A percentile compares a stretch with the other conserved stretches of the same genome.
Evolutionary conservation across 2,888 invertebrate species (phyloP).

Genomic region (Ectobius pallidus): DNA sequence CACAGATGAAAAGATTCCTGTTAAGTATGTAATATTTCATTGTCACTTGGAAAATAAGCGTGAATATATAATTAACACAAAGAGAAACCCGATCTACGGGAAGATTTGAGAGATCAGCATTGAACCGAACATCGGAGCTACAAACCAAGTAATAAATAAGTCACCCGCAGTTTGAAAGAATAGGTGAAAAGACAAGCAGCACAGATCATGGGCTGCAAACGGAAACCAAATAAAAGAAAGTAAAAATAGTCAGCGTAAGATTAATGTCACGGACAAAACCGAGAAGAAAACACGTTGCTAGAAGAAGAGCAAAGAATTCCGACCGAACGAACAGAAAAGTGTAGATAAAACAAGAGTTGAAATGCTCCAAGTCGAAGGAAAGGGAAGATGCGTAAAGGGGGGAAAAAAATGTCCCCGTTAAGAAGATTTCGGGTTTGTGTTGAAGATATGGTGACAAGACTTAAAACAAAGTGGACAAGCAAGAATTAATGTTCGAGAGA

Average conservation of each 20-base stretch:
- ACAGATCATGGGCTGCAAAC: constrained; percentile 21
- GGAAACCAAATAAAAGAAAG: constrained; percentile 3
- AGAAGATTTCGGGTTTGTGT: constrained; percentile 40
- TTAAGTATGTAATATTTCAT: too few relatives aligned
- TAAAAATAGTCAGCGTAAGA: constrained; percentile 22
- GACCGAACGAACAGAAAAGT: constrained; percentile 13
- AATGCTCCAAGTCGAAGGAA: constrained; percentile 8
- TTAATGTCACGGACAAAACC: constrained; percentile 23
- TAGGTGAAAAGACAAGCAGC: constrained; percentile 31
- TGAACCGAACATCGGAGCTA: constrained; percentile 14
- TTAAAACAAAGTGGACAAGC: constrained; percentile 42
- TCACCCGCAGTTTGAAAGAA: constrained; percentile 27
- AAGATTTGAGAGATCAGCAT: constrained; percentile 31
- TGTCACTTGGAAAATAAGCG: too few relatives aligned
- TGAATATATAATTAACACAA: constrained; percentile 23
- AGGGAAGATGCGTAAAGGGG: not conserved
- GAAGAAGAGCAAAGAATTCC: constrained; percentile 19
- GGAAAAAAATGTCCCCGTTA: constrained; percentile 39
- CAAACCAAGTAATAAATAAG: constrained; percentile 33
- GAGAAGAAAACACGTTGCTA: not conserved
- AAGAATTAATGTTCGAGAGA: constrained; percentile 39
- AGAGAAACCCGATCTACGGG: not conserved
- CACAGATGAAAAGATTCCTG: too few relatives aligned
- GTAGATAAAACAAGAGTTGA: constrained; percentile 28
- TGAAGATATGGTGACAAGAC: constrained; percentile 40